These are phyloP conservation scores for Eulemur albifrons DNA, from an alignment of 2,797 vertebrate species.

Conservation along the genomic window DNA sequence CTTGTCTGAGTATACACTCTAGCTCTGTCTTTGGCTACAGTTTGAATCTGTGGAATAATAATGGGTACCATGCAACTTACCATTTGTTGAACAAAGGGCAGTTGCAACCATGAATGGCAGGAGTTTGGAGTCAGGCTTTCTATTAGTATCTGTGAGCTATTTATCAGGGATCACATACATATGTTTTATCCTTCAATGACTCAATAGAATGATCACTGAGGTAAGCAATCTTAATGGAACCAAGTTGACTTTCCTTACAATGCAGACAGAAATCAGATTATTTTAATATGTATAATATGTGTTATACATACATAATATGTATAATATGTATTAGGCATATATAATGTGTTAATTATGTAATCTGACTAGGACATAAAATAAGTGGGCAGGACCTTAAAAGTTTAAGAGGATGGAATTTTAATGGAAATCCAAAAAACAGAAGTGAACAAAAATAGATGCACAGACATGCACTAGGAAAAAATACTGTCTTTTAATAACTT, in stretches of 20 bases:
- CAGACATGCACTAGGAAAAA: background rate
- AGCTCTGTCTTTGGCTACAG: background rate
- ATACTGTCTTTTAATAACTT: background rate
- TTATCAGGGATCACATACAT: background rate
- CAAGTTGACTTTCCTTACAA: background rate
- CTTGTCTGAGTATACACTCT: background rate
- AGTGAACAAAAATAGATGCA: constrained; percentile 19
- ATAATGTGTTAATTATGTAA: background rate
- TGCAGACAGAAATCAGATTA: background rate
- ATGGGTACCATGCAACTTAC: background rate
- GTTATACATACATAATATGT: background rate
- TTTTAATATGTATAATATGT: background rate
- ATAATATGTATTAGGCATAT: background rate
- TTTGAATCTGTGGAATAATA: background rate
- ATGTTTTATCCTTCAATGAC: background rate
- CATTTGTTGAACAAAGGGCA: background rate
- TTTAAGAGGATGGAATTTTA: constrained; percentile 23
- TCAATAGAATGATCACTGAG: background rate
- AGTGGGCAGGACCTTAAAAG: constrained; percentile 7
- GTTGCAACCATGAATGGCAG: background rate
- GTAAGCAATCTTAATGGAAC: background rate
- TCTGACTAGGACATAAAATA: background rate
- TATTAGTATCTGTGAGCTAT: background rate
- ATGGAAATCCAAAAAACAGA: background rate
- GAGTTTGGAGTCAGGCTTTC: background rate